Conservation (phyloP, 2,888 invertebrate genomes). For the Philopedon plagiatum region DNA sequence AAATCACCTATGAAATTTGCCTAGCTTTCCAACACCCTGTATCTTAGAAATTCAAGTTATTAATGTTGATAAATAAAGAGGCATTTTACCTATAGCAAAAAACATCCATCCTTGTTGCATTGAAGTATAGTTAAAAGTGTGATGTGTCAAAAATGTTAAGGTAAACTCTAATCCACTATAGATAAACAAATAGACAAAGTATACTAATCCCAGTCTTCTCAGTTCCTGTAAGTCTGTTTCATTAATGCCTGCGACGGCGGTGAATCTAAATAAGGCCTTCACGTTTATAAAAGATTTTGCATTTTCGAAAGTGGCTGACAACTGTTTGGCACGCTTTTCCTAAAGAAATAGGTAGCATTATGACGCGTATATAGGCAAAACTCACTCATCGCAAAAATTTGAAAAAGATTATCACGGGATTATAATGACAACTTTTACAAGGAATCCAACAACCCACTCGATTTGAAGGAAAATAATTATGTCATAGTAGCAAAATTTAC, state of each 20-base stretch:
- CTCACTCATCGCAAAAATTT: too few relatives aligned
- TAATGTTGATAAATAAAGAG: too few relatives aligned
- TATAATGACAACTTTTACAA: too few relatives aligned
- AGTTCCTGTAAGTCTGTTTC: conserved; percentile 76
- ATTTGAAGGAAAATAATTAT: too few relatives aligned
- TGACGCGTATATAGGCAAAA: too few relatives aligned
- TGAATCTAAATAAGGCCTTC: conserved; percentile 73
- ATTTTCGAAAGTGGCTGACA: conserved; percentile 72
- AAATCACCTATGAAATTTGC: too few relatives aligned
- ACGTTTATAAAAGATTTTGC: conserved; percentile 63
- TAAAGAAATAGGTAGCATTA: too few relatives aligned
- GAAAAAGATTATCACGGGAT: too few relatives aligned
- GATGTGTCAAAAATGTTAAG: conserved; percentile 95
- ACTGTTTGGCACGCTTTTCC: conserved; percentile 79
- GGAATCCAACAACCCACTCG: too few relatives aligned
- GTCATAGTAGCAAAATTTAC: too few relatives aligned
- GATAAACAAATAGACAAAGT: conserved; percentile 93
- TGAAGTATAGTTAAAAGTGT: conserved; percentile 90
- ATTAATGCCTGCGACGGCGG: conserved; percentile 78
- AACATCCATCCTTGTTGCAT: conserved; percentile 99
- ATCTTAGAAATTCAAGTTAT: too few relatives aligned
- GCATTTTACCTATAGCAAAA: conserved; percentile 89
- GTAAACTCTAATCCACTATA: conserved; percentile 99
- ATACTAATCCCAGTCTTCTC: conserved; percentile 80
- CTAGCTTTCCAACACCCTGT: too few relatives aligned